Conservation (phyloP, 2,797 vertebrate genomes). For the Sebastes taczanowskii region DNA sequence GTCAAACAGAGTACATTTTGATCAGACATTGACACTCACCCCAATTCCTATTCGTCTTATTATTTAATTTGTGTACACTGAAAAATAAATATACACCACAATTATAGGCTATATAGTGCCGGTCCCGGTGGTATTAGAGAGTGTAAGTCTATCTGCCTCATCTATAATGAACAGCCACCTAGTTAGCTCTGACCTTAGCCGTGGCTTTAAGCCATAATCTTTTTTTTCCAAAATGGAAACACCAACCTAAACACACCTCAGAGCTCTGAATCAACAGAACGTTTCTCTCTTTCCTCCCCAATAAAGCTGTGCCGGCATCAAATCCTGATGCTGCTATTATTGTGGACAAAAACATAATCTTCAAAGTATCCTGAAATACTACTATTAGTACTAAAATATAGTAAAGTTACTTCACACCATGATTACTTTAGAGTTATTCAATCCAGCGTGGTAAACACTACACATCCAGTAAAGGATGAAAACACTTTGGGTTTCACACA, state of each 20-base stretch:
- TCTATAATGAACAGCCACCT: slow-evolving; percentile 18
- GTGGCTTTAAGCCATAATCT: not conserved
- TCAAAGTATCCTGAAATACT: not conserved
- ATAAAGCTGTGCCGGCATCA: not conserved
- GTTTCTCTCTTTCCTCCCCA: not conserved
- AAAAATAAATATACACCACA: not conserved
- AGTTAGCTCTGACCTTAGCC: not conserved
- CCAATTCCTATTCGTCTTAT: not conserved
- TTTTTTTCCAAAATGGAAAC: not conserved
- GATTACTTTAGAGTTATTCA: not conserved
- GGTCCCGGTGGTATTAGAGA: not conserved
- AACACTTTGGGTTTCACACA: no score
- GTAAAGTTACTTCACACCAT: not conserved
- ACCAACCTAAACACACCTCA: not conserved
- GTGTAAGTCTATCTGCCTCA: slow-evolving; percentile 21
- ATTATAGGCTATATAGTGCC: not conserved
- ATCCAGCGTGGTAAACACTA: no score
- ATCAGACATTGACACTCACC: not conserved
- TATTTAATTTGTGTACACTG: not conserved
- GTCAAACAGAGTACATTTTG: not conserved
- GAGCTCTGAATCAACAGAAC: not conserved
- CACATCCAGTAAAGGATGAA: no score
- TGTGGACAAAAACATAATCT: not conserved
- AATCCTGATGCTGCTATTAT: not conserved
- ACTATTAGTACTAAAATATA: not conserved